Evolutionary conservation across 37 sponge, comb jelly and placozoan genomes (phyloP).

Genomic region (Lycopodina hypogea): DNA sequence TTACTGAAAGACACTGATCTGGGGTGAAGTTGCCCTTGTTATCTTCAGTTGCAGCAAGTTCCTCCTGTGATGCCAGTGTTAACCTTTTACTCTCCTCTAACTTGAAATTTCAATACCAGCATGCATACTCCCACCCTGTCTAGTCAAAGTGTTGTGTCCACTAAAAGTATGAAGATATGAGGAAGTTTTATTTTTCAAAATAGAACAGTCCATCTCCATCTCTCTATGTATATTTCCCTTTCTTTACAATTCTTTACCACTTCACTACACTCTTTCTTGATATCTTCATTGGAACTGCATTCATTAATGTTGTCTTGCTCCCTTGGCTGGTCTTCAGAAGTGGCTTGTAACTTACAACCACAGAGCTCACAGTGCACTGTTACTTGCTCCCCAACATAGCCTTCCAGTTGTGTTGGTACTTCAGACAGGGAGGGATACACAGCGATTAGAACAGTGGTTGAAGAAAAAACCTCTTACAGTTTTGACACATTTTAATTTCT

Average conservation of each 20-base stretch:
- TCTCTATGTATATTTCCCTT: not conserved
- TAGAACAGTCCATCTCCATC: no score
- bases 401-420: conserved; percentile 37
- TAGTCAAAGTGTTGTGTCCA: no score
- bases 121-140: no score
- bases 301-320: not conserved
- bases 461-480: conserved; percentile 46
- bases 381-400: not conserved
- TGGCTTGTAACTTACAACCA: conserved; percentile 1
- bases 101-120: no score
- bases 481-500: conserved; percentile 45
- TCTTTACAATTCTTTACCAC: not conserved
- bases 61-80: no score
- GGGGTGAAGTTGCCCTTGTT: no score
- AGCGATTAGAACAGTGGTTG: conserved; percentile 32
- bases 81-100: no score
- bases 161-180: no score
- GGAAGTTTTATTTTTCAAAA: no score
- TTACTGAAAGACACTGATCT: no score
- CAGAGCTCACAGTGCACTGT: conserved; percentile 35
- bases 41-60: no score
- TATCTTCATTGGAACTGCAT: not conserved
- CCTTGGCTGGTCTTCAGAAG: not conserved
- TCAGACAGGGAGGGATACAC: conserved; percentile 44
- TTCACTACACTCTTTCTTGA: not conserved